A percentile compares a stretch with the other conserved stretches of the same genome.
phyloP scores from a whole-genome alignment of 2,888 invertebrate genomes.

The Chloroclysta siterata region DNA sequence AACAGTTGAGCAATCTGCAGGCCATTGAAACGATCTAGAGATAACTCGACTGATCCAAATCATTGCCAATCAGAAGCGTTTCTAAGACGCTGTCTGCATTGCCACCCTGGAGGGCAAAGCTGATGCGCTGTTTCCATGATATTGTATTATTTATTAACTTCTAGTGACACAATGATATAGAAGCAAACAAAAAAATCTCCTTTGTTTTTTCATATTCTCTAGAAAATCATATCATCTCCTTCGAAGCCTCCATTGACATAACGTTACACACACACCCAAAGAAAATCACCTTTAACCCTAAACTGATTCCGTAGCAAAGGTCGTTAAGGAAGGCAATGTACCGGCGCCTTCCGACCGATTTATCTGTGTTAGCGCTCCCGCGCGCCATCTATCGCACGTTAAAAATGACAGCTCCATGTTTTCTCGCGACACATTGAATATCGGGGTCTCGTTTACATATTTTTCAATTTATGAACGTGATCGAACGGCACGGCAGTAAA shows the following conservation, averaged over 20 bases:
- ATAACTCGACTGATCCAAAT: too few relatives aligned
- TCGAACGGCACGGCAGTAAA: conserved; percentile 62
- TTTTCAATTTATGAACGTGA: conserved; percentile 72
- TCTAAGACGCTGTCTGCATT: too few relatives aligned
- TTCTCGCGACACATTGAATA: conserved; percentile 72
- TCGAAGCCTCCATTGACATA: conserved; percentile 51
- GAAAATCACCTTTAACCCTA: conserved; percentile 78
- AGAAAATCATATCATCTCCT: conserved; percentile 40
- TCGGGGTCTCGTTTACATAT: conserved; percentile 72
- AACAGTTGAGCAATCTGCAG: too few relatives aligned
- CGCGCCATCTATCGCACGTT: conserved; percentile 71
- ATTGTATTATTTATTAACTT: too few relatives aligned
- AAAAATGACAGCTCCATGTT: conserved; percentile 79
- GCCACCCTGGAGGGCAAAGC: too few relatives aligned
- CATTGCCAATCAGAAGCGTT: too few relatives aligned
- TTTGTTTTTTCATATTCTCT: conserved; percentile 11
- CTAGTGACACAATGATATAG: too few relatives aligned
- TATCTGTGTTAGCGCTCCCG: conserved; percentile 62
- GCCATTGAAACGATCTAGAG: too few relatives aligned
- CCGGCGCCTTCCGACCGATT: conserved; percentile 77
- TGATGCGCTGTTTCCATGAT: too few relatives aligned
- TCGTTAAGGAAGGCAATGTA: conserved; percentile 82
- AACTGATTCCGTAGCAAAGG: conserved; percentile 75
- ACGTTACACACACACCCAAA: conserved; percentile 52
- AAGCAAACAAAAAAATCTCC: background rate